A percentile compares a stretch with the other conserved stretches of the same genome.
Conservation (phyloP, 2,888 invertebrate genomes). For the Apomyelois bistriatella region DNA sequence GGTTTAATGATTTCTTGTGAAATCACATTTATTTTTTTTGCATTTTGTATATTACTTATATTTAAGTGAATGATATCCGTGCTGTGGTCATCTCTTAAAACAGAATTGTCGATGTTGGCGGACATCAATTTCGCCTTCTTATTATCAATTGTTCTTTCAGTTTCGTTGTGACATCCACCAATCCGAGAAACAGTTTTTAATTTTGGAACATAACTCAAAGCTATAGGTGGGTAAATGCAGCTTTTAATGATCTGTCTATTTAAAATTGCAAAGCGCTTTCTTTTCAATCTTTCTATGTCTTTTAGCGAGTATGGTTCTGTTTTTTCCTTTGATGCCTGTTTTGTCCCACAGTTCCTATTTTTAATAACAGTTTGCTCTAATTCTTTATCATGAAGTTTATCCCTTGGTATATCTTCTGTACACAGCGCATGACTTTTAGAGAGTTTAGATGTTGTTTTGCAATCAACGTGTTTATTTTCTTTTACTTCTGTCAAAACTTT, state of each 20-base stretch:
- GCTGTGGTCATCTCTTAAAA: not conserved
- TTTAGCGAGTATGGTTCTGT: not conserved
- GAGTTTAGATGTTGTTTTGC: slow-evolving; percentile 17
- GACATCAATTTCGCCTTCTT: not conserved
- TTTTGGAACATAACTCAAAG: slow-evolving; percentile 47
- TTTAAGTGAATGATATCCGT: not conserved
- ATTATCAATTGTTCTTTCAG: not conserved
- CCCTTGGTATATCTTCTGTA: slow-evolving; percentile 23
- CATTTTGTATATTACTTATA: not conserved
- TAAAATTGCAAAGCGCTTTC: slow-evolving; percentile 52
- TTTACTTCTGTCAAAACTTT: slow-evolving; percentile 52
- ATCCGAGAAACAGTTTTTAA: slow-evolving; percentile 9
- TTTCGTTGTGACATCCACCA: not conserved
- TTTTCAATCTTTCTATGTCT: slow-evolving; percentile 32
- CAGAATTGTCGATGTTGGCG: not conserved
- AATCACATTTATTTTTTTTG: not conserved
- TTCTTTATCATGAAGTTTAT: slow-evolving; percentile 30
- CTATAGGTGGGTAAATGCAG: slow-evolving; percentile 41
- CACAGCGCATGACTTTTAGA: slow-evolving; percentile 21
- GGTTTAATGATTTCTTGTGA: not conserved
- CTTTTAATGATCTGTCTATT: slow-evolving; percentile 45
- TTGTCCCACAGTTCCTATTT: not conserved
- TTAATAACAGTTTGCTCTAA: slow-evolving; percentile 8
- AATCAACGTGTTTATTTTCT: slow-evolving; percentile 35
- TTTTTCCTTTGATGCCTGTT: not conserved